Evolutionary conservation across 2,888 invertebrate genomes (phyloP), one percentile per base, ranked within the genome.

Genomic region (Didymodactylos carnosus): DNA sequence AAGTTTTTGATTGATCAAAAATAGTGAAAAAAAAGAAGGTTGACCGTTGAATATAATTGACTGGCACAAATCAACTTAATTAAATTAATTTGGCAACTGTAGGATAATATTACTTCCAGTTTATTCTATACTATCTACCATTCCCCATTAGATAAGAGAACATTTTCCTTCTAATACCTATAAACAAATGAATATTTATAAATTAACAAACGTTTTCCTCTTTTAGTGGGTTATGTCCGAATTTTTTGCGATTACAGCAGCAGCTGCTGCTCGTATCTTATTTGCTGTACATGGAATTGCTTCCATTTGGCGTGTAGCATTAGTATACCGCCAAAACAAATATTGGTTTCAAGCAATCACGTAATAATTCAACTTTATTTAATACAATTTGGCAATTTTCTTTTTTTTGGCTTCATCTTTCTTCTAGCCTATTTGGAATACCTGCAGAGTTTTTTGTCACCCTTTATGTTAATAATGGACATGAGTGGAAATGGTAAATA

Each of bases 401-500:
- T 29, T 53, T 27, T 5, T 27, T 46, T 1, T n/a, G 7, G 3
- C 6, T 46, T 13, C 6, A 27, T 27, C 11, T 35, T 0, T 35
- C n/a, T n/a, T n/a, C 1, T 6, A 62, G 62, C 0, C 88, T 93
- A 73, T 82, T 91, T 49, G 84, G 92, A 76, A 84, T 94, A 51
- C 87, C 91, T 76, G 87, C 92, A 79, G 94, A 94, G 84, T 92
- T 91, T 8, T 86, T 91, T 77, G 91, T 94, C 81, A 92, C 93
- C 0, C 84, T 94, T 39, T 90, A 92, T 29, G 91, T 92, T 78
- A 91, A 92, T 81, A 89, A 90, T 77, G 93, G 90, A 78, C 92
- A 94, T 80, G 94, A 94, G 83, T 92, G 93, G 91, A 92, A 93
- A 86, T 94, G 93, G 93, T 94, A 93, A 84, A 87, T 88, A 77